Percentiles rank a stretch among this genome's conserved stretches.
These are phyloP conservation scores for Sterna hirundo DNA, from an alignment of 2,113 vertebrate genomes.

Conservation along the genomic window DNA sequence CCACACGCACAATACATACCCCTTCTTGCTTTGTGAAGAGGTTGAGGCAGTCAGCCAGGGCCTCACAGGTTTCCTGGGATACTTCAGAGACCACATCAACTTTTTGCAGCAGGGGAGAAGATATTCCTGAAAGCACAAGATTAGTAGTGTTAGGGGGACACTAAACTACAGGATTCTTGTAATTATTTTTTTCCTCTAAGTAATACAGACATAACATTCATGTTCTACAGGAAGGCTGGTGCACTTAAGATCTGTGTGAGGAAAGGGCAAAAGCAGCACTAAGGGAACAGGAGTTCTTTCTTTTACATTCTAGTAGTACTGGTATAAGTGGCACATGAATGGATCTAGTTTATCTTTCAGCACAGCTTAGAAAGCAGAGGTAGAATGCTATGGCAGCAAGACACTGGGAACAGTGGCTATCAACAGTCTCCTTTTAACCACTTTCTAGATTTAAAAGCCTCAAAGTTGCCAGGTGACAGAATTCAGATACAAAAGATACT, in stretches of 20 bases:
- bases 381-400: not conserved
- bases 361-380: not conserved
- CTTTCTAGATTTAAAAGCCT: not conserved
- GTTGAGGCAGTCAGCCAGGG: constrained; percentile 82
- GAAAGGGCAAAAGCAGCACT: not conserved
- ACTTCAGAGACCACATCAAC: constrained; percentile 84
- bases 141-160: not conserved
- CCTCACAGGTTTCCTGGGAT: constrained; percentile 83
- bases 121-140: constrained; percentile 73
- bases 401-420: not conserved
- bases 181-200: not conserved
- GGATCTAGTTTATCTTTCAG: not conserved
- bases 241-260: not conserved
- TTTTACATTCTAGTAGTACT: not conserved
- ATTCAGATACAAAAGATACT: not conserved
- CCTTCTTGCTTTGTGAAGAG: constrained; percentile 88
- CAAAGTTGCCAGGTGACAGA: not conserved
- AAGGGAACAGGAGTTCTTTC: not conserved
- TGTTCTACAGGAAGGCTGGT: not conserved
- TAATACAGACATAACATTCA: not conserved
- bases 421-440: not conserved
- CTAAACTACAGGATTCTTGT: not conserved
- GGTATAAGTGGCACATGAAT: not conserved
- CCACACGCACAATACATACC: constrained; percentile 71
- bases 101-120: constrained; percentile 79